Evolutionary conservation across 2,888 invertebrate genomes (phyloP).

Genomic region (Leptopterna dolabrata): DNA sequence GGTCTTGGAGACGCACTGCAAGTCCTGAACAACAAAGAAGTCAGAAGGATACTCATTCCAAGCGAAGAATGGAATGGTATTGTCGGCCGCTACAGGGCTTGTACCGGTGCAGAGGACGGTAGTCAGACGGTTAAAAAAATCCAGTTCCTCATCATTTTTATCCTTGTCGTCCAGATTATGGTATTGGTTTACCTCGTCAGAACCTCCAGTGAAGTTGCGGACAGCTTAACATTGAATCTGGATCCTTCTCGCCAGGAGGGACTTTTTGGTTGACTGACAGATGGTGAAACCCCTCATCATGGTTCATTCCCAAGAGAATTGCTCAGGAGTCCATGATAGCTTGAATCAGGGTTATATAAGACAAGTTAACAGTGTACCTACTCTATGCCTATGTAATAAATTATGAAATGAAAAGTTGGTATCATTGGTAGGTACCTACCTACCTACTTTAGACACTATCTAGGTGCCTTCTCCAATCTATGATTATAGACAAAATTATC

Average conservation of each 20-base stretch:
- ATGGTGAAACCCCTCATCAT: no score
- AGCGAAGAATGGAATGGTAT: neutral
- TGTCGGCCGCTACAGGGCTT: neutral
- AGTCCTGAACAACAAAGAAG: neutral
- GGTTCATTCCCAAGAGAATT: no score
- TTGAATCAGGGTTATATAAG: no score
- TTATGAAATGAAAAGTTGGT: no score
- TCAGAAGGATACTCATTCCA: neutral
- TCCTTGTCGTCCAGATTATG: slow-evolving; percentile 16
- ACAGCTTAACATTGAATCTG: neutral
- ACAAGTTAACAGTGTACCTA: no score
- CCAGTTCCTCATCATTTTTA: neutral
- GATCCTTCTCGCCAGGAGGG: neutral
- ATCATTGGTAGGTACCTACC: no score
- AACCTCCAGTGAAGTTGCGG: neutral
- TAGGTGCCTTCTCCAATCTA: no score
- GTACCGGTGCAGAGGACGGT: neutral
- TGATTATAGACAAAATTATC: no score
- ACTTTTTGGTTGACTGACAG: neutral
- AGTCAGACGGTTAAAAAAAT: neutral
- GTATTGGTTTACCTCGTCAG: neutral
- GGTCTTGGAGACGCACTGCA: neutral
- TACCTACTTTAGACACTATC: no score
- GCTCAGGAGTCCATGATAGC: no score
- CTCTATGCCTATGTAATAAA: no score